A percentile compares a stretch with the other conserved stretches of the same genome.
Conservation (phyloP, 2,113 vertebrate genomes). For the Halcyon senegalensis region DNA sequence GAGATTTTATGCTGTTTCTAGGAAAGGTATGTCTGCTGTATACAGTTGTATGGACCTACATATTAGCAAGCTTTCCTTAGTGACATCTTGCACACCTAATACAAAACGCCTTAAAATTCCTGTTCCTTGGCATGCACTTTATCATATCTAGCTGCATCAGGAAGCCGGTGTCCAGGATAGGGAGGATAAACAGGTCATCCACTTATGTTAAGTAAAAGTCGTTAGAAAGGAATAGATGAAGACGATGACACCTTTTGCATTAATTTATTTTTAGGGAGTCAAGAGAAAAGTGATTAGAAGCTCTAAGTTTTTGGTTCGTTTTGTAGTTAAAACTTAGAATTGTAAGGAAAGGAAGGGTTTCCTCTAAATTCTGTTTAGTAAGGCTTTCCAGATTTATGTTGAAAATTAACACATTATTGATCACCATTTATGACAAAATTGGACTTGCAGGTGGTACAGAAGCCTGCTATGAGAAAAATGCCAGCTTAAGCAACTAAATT, state of each 20-base stretch:
- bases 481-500: neutral
- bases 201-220: neutral
- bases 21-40: conserved; percentile 86
- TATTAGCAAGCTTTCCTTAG: neutral
- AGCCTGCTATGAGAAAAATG: neutral
- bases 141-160: neutral
- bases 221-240: neutral
- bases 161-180: neutral
- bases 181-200: neutral
- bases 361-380: neutral
- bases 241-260: neutral
- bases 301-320: neutral
- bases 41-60: neutral
- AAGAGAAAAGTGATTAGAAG: neutral
- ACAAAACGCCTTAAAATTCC: neutral
- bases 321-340: neutral
- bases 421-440: neutral
- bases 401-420: neutral
- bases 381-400: neutral
- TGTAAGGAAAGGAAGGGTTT: neutral
- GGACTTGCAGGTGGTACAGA: neutral
- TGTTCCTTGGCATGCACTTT: neutral
- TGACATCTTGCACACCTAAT: neutral
- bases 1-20: conserved; percentile 96
- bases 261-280: neutral